These are phyloP conservation scores for Marronus borbonicus DNA, from an alignment of 2,888 invertebrate genomes.

Conservation along the genomic window DNA sequence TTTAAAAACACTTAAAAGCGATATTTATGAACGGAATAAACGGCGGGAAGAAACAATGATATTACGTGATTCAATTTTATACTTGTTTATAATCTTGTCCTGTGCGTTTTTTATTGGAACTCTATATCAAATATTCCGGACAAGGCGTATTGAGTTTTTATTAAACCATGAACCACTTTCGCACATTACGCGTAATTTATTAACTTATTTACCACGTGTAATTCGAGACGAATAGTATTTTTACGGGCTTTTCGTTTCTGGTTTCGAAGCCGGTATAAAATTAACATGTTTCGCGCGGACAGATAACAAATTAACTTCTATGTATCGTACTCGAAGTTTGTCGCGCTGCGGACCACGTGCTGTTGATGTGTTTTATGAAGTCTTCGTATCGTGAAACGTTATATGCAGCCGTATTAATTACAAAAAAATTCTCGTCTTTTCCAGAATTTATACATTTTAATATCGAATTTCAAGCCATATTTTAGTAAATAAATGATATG, in stretches of 20 bases:
- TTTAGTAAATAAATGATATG: no score
- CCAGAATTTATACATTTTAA: background rate
- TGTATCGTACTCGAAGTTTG: background rate
- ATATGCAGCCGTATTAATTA: slow-evolving; percentile 21
- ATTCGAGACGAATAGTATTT: slow-evolving; percentile 20
- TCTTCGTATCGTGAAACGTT: slow-evolving; percentile 11
- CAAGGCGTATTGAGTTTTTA: background rate
- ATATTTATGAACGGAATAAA: slow-evolving; percentile 39
- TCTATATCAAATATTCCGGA: slow-evolving; percentile 19
- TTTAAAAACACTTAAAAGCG: slow-evolving; percentile 41
- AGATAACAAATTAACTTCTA: slow-evolving; percentile 25
- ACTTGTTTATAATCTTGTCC: slow-evolving; percentile 26
- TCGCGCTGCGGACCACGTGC: slow-evolving; percentile 18
- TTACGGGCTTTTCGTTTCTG: slow-evolving; percentile 23
- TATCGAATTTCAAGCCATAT: background rate
- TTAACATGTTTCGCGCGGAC: slow-evolving; percentile 14
- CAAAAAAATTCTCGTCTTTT: background rate
- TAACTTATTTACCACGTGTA: background rate
- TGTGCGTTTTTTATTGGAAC: slow-evolving; percentile 19
- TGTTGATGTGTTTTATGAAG: slow-evolving; percentile 34
- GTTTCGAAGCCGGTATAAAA: slow-evolving; percentile 25
- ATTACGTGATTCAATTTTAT: slow-evolving; percentile 39
- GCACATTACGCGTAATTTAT: background rate
- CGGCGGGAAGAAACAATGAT: slow-evolving; percentile 33
- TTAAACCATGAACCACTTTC: background rate